Conservation (phyloP, 2,888 invertebrate species). For the Bombylius major region DNA sequence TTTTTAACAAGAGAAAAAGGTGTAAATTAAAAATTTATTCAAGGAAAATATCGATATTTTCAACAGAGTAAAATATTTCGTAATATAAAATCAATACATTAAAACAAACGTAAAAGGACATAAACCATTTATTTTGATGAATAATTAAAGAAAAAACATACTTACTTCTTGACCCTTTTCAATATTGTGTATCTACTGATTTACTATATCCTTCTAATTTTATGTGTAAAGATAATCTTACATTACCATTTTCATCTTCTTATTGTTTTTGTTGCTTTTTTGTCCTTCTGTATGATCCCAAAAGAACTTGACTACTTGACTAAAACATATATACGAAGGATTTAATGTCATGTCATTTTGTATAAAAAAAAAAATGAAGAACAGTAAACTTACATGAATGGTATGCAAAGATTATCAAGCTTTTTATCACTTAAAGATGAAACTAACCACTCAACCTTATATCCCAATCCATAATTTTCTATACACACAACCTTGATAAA, state of each 20-base stretch:
- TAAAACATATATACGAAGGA: too few species aligned
- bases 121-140: constrained; percentile 12
- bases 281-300: too few species aligned
- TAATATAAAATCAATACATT: background rate
- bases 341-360: too few species aligned
- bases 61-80: too few species aligned
- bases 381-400: background rate
- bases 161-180: constrained; percentile 10
- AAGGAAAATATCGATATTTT: too few species aligned
- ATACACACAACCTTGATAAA: background rate
- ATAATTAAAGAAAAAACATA: constrained; percentile 8
- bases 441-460: background rate
- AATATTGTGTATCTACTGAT: background rate
- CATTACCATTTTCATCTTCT: too few species aligned
- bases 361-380: background rate
- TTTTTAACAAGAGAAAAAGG: too few species aligned
- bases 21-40: too few species aligned
- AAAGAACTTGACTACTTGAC: too few species aligned
- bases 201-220: too few species aligned
- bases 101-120: background rate
- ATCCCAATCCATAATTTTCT: background rate
- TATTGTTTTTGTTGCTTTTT: too few species aligned
- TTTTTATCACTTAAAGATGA: constrained; percentile 3
- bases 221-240: too few species aligned
- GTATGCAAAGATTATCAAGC: background rate